phyloP scores from a whole-genome alignment of 2,888 invertebrate species.

The Meghimatium bilineatum region DNA sequence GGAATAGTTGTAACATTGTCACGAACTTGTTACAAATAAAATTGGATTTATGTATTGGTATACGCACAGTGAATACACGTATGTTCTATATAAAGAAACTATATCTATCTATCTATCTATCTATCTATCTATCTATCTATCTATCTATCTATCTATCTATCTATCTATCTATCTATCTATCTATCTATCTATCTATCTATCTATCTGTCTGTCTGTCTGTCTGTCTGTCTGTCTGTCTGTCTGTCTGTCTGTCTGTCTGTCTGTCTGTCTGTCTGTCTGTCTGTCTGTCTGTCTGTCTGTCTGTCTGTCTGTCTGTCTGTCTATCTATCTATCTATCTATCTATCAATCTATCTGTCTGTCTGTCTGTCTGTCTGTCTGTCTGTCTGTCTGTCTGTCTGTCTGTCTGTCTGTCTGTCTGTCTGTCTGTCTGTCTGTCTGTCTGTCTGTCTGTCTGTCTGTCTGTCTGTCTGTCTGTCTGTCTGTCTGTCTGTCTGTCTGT shows the following conservation, averaged over 20 bases:
- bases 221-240: background rate
- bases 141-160: background rate
- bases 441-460: background rate
- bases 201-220: background rate
- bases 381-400: background rate
- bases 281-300: background rate
- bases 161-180: slow-evolving; percentile 8
- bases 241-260: background rate
- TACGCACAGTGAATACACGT: no score
- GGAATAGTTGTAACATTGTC: no score
- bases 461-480: background rate
- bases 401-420: background rate
- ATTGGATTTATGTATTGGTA: no score
- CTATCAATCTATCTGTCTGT: background rate
- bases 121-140: background rate
- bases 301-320: background rate
- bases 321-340: no score
- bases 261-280: background rate
- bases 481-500: background rate
- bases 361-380: background rate
- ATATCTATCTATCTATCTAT: no score
- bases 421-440: background rate
- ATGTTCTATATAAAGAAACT: no score
- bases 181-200: slow-evolving; percentile 7
- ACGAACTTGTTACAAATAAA: no score